A percentile compares a stretch with the other conserved stretches of the same genome.
phyloP scores from a whole-genome alignment of 2,113 vertebrate genomes.

The Ctenomys sociabilis region DNA sequence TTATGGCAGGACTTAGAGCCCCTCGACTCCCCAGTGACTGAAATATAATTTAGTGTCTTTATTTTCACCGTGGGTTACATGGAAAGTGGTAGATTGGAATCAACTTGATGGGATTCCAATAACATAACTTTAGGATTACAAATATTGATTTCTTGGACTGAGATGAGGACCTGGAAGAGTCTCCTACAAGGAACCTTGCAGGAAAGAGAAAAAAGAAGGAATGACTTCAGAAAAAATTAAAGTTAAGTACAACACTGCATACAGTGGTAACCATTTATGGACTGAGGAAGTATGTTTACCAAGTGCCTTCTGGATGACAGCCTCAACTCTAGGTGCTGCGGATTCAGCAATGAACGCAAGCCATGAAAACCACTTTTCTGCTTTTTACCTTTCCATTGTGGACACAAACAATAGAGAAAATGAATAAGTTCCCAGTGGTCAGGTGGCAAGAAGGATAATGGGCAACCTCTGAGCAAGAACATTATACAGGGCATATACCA shows the following conservation, averaged over 20 bases:
- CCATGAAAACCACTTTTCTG: not conserved
- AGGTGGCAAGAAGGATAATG: not conserved
- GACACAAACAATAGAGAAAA: not conserved
- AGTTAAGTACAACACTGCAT: not conserved
- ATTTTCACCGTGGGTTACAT: too few species aligned
- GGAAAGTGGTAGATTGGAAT: too few species aligned
- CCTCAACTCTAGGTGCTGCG: not conserved
- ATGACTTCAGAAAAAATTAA: not conserved
- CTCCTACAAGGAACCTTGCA: conserved; percentile 4
- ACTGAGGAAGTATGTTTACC: accelerated
- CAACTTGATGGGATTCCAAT: too few species aligned
- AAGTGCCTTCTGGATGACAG: not conserved
- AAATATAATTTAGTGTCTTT: too few species aligned
- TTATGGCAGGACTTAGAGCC: too few species aligned
- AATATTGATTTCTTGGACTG: too few species aligned
- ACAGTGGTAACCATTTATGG: not conserved
- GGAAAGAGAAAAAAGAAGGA: not conserved
- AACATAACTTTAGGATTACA: too few species aligned
- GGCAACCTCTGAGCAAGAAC: not conserved
- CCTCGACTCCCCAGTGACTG: too few species aligned
- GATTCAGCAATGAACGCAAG: not conserved
- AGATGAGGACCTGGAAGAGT: too few species aligned
- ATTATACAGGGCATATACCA: accelerated
- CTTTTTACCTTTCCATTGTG: not conserved
- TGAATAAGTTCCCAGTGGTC: accelerated